Evolutionary conservation across 2,888 invertebrate species (phyloP).

Genomic region (Beris morrisii): DNA sequence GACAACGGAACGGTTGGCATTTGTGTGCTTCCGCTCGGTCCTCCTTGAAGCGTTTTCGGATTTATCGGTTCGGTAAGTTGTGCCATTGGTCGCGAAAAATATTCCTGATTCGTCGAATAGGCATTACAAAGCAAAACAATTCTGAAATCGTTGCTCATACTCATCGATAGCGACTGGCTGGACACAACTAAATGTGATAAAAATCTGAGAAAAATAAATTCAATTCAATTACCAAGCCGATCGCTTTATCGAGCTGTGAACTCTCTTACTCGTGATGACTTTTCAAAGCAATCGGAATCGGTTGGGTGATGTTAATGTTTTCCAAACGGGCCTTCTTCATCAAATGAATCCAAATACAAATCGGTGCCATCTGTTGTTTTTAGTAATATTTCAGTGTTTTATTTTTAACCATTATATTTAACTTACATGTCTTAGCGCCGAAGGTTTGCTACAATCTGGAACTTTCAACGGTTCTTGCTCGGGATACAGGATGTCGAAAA

Average conservation of each 20-base stretch:
- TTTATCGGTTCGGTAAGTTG: conserved; percentile 85
- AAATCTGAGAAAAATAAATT: conserved; percentile 62
- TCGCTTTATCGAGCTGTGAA: background rate
- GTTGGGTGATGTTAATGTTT: conserved; percentile 73
- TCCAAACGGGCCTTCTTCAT: conserved; percentile 91
- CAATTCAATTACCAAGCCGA: conserved; percentile 33
- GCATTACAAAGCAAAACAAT: conserved; percentile 94
- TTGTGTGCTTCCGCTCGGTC: conserved; percentile 56
- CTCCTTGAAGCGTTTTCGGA: conserved; percentile 41
- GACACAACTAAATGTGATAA: conserved; percentile 82
- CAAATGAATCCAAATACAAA: conserved; percentile 96
- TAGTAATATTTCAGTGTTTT: background rate
- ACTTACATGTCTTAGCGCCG: conserved; percentile 57
- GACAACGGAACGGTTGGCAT: conserved; percentile 84
- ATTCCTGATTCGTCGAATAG: conserved; percentile 89
- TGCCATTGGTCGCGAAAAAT: conserved; percentile 89
- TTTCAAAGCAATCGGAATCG: conserved; percentile 79
- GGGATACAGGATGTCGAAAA: conserved; percentile 90
- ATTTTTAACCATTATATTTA: background rate
- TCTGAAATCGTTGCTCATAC: conserved; percentile 83
- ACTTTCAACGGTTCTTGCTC: conserved; percentile 88
- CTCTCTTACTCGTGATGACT: conserved; percentile 76
- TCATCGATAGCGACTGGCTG: conserved; percentile 72
- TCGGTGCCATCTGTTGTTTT: conserved; percentile 74
- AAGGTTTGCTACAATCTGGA: conserved; percentile 84